phyloP scores from a whole-genome alignment of 1,140 invertebrate species.

The Adelges cooleyi region DNA sequence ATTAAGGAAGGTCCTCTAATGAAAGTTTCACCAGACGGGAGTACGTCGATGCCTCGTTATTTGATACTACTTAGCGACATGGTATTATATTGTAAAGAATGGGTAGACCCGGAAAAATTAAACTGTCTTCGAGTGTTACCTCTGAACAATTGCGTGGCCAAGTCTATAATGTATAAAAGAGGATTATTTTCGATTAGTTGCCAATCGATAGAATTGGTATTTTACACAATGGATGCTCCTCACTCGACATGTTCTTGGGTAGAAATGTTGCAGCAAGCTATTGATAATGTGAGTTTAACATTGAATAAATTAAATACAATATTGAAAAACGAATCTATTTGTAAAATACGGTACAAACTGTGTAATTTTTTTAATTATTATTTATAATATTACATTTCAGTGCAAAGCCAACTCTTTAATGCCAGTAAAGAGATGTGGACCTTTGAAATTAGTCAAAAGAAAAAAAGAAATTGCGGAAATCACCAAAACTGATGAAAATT shows the following conservation, averaged over 20 bases:
- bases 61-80: constrained; percentile 47
- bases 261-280: constrained; percentile 42
- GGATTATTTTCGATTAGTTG: constrained; percentile 47
- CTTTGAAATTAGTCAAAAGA: constrained; percentile 24
- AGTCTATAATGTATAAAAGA: constrained; percentile 42
- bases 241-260: constrained; percentile 46
- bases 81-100: constrained; percentile 50
- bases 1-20: constrained; percentile 57
- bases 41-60: constrained; percentile 37
- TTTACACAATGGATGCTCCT: constrained; percentile 43
- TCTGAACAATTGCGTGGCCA: constrained; percentile 48
- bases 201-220: constrained; percentile 45
- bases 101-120: constrained; percentile 35
- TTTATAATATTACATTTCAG: neutral
- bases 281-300: constrained; percentile 42
- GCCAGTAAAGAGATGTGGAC: constrained; percentile 14
- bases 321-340: too few species aligned
- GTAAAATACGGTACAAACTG: too few species aligned
- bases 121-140: constrained; percentile 48
- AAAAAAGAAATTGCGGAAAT: neutral
- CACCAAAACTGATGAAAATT: constrained; percentile 15
- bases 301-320: too few species aligned
- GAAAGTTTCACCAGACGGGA: constrained; percentile 42
- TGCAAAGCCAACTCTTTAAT: constrained; percentile 26
- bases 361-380: too few species aligned